Evolutionary conservation across 2,888 invertebrate species (phyloP).

Genomic region (Polydrusus cervinus): DNA sequence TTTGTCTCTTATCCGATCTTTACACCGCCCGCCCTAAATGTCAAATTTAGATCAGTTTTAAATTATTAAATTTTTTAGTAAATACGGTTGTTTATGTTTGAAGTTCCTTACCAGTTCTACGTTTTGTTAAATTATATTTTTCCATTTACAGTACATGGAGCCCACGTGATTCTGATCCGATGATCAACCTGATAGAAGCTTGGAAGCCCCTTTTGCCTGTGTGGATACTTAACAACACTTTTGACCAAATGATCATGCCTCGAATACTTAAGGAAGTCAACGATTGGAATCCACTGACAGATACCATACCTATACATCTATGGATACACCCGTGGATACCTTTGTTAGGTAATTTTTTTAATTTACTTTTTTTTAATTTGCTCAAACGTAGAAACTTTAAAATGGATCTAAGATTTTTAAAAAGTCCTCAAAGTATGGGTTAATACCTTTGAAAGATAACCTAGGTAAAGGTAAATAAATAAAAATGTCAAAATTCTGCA

Average conservation of each 20-base stretch:
- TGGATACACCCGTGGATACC: constrained; percentile 99
- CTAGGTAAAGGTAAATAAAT: too few relatives aligned
- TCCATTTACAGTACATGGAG: constrained; percentile 81
- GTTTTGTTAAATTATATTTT: neutral
- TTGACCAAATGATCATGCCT: constrained; percentile 89
- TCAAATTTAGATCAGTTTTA: too few relatives aligned
- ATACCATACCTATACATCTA: constrained; percentile 94
- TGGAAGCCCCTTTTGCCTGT: constrained; percentile 88
- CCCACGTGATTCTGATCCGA: constrained; percentile 83
- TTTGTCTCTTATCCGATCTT: too few relatives aligned
- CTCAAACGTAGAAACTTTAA: neutral
- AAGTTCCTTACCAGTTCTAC: neutral
- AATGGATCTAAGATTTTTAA: too few relatives aligned
- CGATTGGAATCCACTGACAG: constrained; percentile 96
- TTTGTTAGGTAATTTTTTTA: constrained; percentile 77
- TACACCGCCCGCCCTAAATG: too few relatives aligned
- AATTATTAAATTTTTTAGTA: too few relatives aligned
- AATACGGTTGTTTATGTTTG: neutral
- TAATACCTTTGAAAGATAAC: too few relatives aligned
- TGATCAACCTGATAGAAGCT: constrained; percentile 85
- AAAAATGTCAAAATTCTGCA: too few relatives aligned
- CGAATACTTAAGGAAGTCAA: constrained; percentile 84
- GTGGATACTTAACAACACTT: constrained; percentile 88
- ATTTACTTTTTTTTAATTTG: neutral
- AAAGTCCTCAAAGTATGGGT: too few relatives aligned